These are phyloP conservation scores for Macrosoma leucophasiata DNA, from an alignment of 2,888 invertebrate genomes.

Conservation along the genomic window DNA sequence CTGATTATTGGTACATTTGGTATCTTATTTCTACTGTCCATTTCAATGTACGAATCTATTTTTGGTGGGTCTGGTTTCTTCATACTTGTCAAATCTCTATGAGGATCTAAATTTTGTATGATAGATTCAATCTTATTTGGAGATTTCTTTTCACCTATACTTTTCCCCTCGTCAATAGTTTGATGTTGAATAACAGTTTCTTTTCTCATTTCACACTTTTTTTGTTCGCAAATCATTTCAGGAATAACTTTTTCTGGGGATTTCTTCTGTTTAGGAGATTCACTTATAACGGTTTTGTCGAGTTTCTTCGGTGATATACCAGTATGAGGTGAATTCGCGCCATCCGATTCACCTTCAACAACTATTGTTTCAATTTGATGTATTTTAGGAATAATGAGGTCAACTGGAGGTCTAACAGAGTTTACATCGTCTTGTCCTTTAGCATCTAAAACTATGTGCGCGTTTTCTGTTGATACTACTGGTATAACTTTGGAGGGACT, in stretches of 20 bases:
- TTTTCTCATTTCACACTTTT: constrained; percentile 56
- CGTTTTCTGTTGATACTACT: constrained; percentile 60
- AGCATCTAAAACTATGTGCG: constrained; percentile 60
- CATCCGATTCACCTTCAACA: constrained; percentile 60
- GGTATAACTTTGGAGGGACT: constrained; percentile 62
- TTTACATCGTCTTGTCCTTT: constrained; percentile 51
- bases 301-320: constrained; percentile 49
- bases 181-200: constrained; percentile 69
- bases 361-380: constrained; percentile 61
- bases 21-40: constrained; percentile 47
- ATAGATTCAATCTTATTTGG: constrained; percentile 60
- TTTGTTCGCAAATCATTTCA: constrained; percentile 43
- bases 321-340: constrained; percentile 39
- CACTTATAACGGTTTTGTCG: constrained; percentile 51
- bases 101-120: constrained; percentile 54
- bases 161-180: constrained; percentile 49
- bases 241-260: constrained; percentile 44
- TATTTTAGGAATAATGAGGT: constrained; percentile 50
- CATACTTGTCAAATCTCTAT: constrained; percentile 43
- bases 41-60: constrained; percentile 51
- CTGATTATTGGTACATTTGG: constrained; percentile 37
- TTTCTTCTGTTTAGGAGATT: constrained; percentile 48
- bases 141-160: constrained; percentile 52
- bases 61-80: constrained; percentile 54
- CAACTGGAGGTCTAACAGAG: constrained; percentile 40